Conservation (phyloP, 2,797 vertebrate genomes). For the Discoglossus pictus region DNA sequence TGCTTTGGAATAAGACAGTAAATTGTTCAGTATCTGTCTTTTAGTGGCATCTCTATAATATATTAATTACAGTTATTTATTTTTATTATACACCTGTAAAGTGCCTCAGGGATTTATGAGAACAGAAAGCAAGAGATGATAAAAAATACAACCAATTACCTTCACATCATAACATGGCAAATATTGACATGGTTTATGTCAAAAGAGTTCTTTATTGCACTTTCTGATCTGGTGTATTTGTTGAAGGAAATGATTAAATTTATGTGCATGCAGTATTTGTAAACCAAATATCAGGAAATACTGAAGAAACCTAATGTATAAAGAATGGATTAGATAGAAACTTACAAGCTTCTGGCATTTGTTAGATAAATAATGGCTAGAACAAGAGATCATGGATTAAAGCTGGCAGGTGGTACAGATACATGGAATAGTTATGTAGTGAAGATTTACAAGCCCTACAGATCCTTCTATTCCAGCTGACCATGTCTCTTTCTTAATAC, state of each 20-base stretch:
- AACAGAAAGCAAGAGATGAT: conserved; percentile 9
- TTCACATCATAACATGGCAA: conserved; percentile 17
- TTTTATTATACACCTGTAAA: conserved; percentile 19
- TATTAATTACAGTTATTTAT: conserved; percentile 37
- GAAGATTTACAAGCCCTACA: too few species aligned
- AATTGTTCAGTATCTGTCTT: conserved; percentile 9
- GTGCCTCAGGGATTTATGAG: conserved; percentile 17
- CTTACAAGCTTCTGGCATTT: too few species aligned
- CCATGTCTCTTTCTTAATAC: too few species aligned
- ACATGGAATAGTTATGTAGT: too few species aligned
- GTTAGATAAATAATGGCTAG: too few species aligned
- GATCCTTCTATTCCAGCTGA: too few species aligned
- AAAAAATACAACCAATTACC: conserved; percentile 34
- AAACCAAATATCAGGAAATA: too few species aligned
- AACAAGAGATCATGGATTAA: too few species aligned
- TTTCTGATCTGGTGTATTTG: conserved; percentile 1
- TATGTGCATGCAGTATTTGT: not conserved
- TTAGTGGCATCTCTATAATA: not conserved
- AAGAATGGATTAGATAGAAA: too few species aligned
- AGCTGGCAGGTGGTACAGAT: too few species aligned
- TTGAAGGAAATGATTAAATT: not conserved
- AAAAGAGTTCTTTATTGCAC: conserved; percentile 8
- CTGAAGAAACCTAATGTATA: too few species aligned
- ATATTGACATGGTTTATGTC: conserved; percentile 18
- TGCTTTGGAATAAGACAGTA: too few species aligned